Evolutionary conservation across 2,888 invertebrate genomes (phyloP).

Genomic region (Petrophora chlorosata): DNA sequence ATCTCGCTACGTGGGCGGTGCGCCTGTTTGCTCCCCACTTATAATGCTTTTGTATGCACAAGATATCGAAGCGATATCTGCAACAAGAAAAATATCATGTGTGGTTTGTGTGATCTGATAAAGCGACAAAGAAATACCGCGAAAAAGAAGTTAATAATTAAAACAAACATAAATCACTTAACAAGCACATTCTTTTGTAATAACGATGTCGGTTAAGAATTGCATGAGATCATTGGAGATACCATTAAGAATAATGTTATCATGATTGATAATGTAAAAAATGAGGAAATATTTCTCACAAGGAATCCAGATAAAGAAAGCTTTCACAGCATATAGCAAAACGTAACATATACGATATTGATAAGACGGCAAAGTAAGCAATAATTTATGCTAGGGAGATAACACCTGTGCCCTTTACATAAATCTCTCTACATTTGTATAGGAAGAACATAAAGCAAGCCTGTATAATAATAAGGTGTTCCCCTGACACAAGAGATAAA

Average conservation of each 20-base stretch:
- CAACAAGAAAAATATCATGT: constrained; percentile 65
- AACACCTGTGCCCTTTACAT: constrained; percentile 60
- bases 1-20: constrained; percentile 73
- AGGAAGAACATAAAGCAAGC: constrained; percentile 5
- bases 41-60: constrained; percentile 75
- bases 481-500: too few relatives aligned
- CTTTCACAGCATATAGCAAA: constrained; percentile 40
- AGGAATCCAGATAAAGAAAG: constrained; percentile 56
- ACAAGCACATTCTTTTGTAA: constrained; percentile 13
- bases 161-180: constrained; percentile 16
- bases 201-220: constrained; percentile 21
- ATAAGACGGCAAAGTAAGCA: constrained; percentile 49
- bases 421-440: constrained; percentile 52
- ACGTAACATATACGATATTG: constrained; percentile 39
- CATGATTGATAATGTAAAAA: neutral
- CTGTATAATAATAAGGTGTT: constrained; percentile 1
- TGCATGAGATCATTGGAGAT: constrained; percentile 23
- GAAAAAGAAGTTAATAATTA: constrained; percentile 11
- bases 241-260: constrained; percentile 9
- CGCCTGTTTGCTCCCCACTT: constrained; percentile 67
- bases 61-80: constrained; percentile 78
- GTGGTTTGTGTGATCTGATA: constrained; percentile 50
- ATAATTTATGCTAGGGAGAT: constrained; percentile 59
- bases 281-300: constrained; percentile 41
- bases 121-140: constrained; percentile 41